A percentile compares a stretch with the other conserved stretches of the same genome.
These are phyloP conservation scores for Semicossyphus pulcher DNA, from an alignment of 2,113 vertebrate species.

Conservation along the genomic window DNA sequence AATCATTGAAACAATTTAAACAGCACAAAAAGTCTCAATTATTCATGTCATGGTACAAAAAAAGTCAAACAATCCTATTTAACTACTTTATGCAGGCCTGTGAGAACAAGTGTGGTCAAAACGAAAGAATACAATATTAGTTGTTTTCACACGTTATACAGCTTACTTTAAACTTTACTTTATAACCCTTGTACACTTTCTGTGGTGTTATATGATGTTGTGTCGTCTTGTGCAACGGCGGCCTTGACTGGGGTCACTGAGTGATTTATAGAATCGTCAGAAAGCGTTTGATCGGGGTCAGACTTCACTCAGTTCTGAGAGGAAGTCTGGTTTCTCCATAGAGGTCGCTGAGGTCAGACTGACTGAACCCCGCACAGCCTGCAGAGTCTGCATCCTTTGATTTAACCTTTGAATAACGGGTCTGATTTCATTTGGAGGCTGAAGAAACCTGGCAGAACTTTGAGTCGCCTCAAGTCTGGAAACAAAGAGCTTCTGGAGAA, in stretches of 20 bases:
- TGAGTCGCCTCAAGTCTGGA: constrained; percentile 6
- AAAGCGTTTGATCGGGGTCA: background rate
- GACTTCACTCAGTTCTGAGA: background rate
- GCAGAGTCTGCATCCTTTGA: background rate
- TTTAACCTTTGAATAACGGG: background rate
- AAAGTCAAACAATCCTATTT: too few relatives aligned
- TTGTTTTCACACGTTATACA: too few relatives aligned
- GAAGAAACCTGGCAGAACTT: constrained; percentile 6
- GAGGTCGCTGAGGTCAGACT: constrained; percentile 7
- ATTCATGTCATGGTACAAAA: too few relatives aligned
- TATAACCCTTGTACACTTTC: background rate
- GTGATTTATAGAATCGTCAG: constrained; percentile 7
- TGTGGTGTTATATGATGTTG: background rate
- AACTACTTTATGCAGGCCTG: too few relatives aligned
- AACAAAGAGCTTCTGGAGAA: too few relatives aligned
- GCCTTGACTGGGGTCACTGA: constrained; percentile 6
- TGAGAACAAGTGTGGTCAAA: too few relatives aligned
- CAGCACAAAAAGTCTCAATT: too few relatives aligned
- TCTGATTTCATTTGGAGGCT: constrained; percentile 9
- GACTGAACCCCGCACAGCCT: background rate
- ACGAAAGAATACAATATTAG: too few relatives aligned
- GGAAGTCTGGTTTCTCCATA: background rate
- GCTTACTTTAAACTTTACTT: background rate
- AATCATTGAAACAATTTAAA: too few relatives aligned
- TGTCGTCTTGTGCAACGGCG: background rate